These are phyloP conservation scores for Hydrophis major DNA, from an alignment of 2,797 vertebrate species.

Conservation along the genomic window DNA sequence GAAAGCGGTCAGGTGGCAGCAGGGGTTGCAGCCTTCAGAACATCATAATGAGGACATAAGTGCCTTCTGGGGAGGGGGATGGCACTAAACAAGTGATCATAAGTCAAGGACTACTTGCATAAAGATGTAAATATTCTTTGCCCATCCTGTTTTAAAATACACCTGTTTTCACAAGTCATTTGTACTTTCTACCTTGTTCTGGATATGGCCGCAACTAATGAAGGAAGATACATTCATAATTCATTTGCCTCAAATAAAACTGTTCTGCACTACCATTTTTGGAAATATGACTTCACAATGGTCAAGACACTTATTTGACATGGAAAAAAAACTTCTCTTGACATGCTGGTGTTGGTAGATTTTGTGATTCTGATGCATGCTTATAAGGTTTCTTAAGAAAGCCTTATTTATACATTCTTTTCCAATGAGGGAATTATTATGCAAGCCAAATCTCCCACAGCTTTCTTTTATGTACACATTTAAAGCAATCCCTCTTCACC, in stretches of 20 bases:
- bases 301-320: conserved; percentile 30
- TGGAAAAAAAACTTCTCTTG: not conserved
- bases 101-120: not conserved
- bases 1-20: not conserved
- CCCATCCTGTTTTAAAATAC: not conserved
- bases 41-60: not conserved
- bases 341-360: not conserved
- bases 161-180: not conserved
- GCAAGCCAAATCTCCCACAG: not conserved
- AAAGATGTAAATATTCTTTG: not conserved
- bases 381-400: not conserved
- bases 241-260: not conserved
- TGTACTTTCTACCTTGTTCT: not conserved
- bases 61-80: not conserved
- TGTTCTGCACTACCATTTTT: not conserved
- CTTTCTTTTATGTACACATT: not conserved
- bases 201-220: not conserved
- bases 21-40: not conserved
- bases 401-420: not conserved
- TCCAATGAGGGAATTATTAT: conserved; percentile 18
- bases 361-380: not conserved
- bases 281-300: not conserved
- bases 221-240: not conserved
- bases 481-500: not conserved
- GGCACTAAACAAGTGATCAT: not conserved